phyloP scores from a whole-genome alignment of 2,113 vertebrate genomes.

The Lutjanus erythropterus region DNA sequence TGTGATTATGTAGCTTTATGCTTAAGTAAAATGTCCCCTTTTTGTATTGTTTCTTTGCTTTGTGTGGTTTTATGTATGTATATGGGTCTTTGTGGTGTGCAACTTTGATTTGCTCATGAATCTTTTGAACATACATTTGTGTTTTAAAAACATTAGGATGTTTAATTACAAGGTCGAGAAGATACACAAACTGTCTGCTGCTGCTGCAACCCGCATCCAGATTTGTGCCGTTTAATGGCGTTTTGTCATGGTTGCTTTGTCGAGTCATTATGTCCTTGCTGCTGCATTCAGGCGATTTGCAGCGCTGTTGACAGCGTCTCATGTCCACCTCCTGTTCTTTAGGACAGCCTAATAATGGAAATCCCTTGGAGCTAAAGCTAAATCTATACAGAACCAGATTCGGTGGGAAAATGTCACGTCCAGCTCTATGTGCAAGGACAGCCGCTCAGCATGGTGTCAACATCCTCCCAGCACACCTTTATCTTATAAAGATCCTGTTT shows the following conservation, averaged over 20 bases:
- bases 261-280: conserved; percentile 50
- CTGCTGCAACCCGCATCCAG: conserved; percentile 71
- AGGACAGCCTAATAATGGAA: conserved; percentile 63
- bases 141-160: conserved; percentile 40
- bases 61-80: conserved; percentile 53
- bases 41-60: conserved; percentile 50
- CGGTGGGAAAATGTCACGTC: conserved; percentile 48
- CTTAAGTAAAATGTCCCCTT: conserved; percentile 29
- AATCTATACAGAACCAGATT: conserved; percentile 65
- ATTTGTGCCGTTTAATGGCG: conserved; percentile 34
- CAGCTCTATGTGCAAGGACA: conserved; percentile 54
- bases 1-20: conserved; percentile 28
- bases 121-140: conserved; percentile 48
- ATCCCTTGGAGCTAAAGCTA: conserved; percentile 52
- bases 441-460: conserved; percentile 51
- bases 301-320: conserved; percentile 51
- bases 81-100: conserved; percentile 57
- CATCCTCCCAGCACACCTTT: conserved; percentile 35
- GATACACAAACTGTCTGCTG: conserved; percentile 46
- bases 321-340: conserved; percentile 57
- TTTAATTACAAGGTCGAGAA: conserved; percentile 29
- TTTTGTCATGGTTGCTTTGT: conserved; percentile 56
- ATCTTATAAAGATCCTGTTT: conserved; percentile 34
- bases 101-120: conserved; percentile 74
- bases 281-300: conserved; percentile 55